A percentile compares a stretch with the other conserved stretches of the same genome.
These are phyloP conservation scores for Pteropus rufus DNA, from an alignment of 2,797 vertebrate genomes.

Conservation along the genomic window DNA sequence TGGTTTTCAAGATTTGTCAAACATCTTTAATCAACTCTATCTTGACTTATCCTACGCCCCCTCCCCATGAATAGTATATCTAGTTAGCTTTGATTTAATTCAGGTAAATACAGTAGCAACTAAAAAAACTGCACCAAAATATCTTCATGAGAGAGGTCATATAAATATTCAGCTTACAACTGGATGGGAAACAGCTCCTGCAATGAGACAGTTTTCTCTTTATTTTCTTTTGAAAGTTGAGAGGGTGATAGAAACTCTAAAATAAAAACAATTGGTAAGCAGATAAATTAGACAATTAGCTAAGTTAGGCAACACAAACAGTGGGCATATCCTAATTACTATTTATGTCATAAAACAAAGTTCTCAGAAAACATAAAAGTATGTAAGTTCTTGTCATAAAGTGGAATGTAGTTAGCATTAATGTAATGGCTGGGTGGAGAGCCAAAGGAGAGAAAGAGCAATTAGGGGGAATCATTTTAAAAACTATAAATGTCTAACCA, in stretches of 20 bases:
- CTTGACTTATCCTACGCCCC: background rate
- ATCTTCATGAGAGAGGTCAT: background rate
- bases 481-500: too few relatives aligned
- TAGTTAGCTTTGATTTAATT: conserved; percentile 15
- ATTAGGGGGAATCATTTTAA: too few relatives aligned
- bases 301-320: background rate
- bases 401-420: background rate
- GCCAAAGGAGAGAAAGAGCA: too few relatives aligned
- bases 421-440: too few relatives aligned
- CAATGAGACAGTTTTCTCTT: background rate
- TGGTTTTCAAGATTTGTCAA: background rate
- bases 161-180: background rate
- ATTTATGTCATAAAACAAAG: conserved; percentile 1
- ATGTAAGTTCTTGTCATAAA: background rate
- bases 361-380: background rate
- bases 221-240: background rate
- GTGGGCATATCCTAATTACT: background rate
- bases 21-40: background rate
- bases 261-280: conserved; percentile 1
- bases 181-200: background rate
- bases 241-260: background rate
- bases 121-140: background rate
- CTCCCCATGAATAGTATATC: background rate
- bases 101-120: background rate
- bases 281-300: background rate